A percentile compares a stretch with the other conserved stretches of the same genome.
Evolutionary conservation across 2,113 vertebrate species (phyloP).

Genomic region (Neogobius melanostomus): DNA sequence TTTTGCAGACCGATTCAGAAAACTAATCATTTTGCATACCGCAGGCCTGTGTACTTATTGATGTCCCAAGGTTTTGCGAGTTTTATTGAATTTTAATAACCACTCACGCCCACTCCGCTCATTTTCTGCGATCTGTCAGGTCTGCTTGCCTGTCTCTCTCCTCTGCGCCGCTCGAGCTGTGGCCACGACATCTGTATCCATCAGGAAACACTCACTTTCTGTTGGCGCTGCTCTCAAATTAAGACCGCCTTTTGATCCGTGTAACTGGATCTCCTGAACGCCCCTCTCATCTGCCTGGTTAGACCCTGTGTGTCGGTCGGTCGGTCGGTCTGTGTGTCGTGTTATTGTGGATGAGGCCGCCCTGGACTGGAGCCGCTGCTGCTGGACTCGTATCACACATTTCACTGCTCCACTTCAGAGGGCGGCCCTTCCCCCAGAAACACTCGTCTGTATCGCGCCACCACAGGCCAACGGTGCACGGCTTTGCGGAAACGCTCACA

Average conservation of each 20-base stretch:
- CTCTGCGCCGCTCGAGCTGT: slow-evolving; percentile 39
- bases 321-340: not conserved
- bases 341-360: slow-evolving; percentile 42
- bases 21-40: no score
- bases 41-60: not conserved
- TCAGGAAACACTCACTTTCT: slow-evolving; percentile 76
- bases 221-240: slow-evolving; percentile 69
- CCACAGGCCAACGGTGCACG: not conserved
- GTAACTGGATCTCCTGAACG: slow-evolving; percentile 79
- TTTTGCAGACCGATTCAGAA: no score
- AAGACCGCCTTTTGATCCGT: slow-evolving; percentile 78
- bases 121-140: not conserved
- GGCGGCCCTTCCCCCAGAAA: not conserved
- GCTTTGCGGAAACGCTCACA: not conserved
- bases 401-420: slow-evolving; percentile 66
- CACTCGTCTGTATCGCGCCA: not conserved
- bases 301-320: slow-evolving; percentile 43
- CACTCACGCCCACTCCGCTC: not conserved
- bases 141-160: slow-evolving; percentile 36
- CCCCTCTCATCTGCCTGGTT: slow-evolving; percentile 78
- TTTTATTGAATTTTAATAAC: not conserved
- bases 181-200: slow-evolving; percentile 73
- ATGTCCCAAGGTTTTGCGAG: not conserved
- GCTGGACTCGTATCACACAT: slow-evolving; percentile 57
- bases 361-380: slow-evolving; percentile 37